Conservation (phyloP, 2,797 vertebrate genomes). For the Pyrocephalus nanus region DNA sequence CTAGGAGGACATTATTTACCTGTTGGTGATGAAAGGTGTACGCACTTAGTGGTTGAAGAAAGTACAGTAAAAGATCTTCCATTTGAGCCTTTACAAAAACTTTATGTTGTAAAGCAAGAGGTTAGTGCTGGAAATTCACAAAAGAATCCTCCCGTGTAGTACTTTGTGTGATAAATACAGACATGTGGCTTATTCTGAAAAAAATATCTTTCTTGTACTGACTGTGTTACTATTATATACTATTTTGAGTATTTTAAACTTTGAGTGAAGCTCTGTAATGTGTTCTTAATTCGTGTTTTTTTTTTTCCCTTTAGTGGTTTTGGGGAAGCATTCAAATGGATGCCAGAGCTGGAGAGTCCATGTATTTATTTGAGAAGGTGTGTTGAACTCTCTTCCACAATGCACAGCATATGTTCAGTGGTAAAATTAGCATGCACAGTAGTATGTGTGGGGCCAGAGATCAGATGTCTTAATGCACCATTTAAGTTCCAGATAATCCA, state of each 20-base stretch:
- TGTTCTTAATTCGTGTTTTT: background rate
- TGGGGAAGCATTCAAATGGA: slow-evolving; percentile 99
- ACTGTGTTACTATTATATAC: background rate
- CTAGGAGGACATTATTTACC: slow-evolving; percentile 86
- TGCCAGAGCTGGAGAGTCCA: slow-evolving; percentile 93
- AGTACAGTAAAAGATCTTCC: slow-evolving; percentile 92
- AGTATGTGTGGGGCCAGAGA: background rate
- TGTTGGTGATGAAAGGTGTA: slow-evolving; percentile 89
- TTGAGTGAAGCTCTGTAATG: background rate
- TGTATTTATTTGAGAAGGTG: slow-evolving; percentile 98
- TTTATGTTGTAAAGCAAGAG: slow-evolving; percentile 97
- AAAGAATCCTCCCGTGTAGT: background rate
- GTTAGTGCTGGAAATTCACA: slow-evolving; percentile 70
- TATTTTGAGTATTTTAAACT: background rate
- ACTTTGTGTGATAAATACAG: background rate
- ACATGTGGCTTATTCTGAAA: background rate
- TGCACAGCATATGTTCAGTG: background rate
- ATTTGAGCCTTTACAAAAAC: slow-evolving; percentile 82
- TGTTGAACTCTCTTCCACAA: background rate
- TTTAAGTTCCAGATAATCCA: background rate
- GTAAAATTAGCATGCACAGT: background rate
- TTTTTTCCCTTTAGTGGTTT: slow-evolving; percentile 87
- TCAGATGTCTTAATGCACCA: background rate
- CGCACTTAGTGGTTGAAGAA: slow-evolving; percentile 96
- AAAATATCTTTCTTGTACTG: background rate